These are phyloP conservation scores for Cyrtodaria siliqua DNA, from an alignment of 2,888 invertebrate species.

Conservation along the genomic window DNA sequence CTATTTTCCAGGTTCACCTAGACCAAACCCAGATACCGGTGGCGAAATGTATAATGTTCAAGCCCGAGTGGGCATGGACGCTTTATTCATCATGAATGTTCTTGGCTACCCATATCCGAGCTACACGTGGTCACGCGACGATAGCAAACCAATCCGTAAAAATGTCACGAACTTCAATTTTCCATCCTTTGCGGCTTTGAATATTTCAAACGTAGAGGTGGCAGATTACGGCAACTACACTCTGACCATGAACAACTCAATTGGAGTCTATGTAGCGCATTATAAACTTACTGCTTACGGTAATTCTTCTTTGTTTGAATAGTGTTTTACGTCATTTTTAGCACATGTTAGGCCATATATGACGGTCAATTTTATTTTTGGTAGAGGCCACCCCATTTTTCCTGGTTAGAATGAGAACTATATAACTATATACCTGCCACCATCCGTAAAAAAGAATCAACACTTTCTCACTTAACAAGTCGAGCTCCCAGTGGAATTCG, in stretches of 20 bases:
- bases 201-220: constrained; percentile 5
- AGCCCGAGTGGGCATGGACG: background rate
- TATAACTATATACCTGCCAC: too few species aligned
- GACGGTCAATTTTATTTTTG: too few species aligned
- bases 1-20: constrained; percentile 32
- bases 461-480: too few species aligned
- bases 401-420: too few species aligned
- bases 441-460: too few species aligned
- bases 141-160: constrained; percentile 13
- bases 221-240: constrained; percentile 47
- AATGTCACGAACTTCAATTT: background rate
- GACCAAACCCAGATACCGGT: constrained; percentile 14
- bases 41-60: too few species aligned
- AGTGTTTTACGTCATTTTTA: too few species aligned
- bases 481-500: too few species aligned
- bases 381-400: too few species aligned
- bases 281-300: constrained; percentile 36
- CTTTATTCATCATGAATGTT: constrained; percentile 11
- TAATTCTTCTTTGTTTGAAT: constrained; percentile 15
- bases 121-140: constrained; percentile 36
- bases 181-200: constrained; percentile 1
- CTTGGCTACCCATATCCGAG: constrained; percentile 24
- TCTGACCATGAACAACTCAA: constrained; percentile 43
- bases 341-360: too few species aligned
- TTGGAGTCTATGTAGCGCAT: constrained; percentile 20